Base-by-base conservation (phyloP, 2,888 invertebrate species). In the Noctua pronuba region DNA sequence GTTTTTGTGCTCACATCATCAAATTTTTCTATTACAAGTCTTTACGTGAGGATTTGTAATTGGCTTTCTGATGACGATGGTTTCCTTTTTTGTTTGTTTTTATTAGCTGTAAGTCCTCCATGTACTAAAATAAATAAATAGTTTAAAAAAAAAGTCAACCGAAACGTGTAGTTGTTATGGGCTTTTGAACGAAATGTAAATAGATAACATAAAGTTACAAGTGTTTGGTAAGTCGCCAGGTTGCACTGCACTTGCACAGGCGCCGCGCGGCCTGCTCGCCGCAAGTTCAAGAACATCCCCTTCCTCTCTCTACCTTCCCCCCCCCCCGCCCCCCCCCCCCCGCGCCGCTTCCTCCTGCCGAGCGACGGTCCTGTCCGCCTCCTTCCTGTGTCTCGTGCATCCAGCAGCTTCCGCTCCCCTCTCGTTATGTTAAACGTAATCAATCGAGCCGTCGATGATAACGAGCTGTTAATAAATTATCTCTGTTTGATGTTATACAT, bases 231-330 rank as follows among this genome's bases (percentile, higher is more conserved):
- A n/a, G 49, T 69, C 35, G 49, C 28, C 82, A 65, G 49, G 58
- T 60, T 66, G 52, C 35, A 46, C 46, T 60, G 60, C 52, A 13
- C 21, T 55, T 49, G 67, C 70, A 64, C 81, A 44, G 84, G 83
- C 89, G 90, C 87, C 85, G 86, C 73, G 84, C 87, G 44, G 86
- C 84, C 88, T 87, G 81, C 82, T 31, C 64, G 73, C 73, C 58
- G 85, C 92, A 92, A 93, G 92, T 93, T 93, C 93, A 93, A 92
- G 93, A 89, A 89, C 92, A 91, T 73, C 83, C 84, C 83, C 82
- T 80, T 7, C n/a, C n/a, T 5, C n/a, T 13, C 72, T 69, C n/a
- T n/a, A n/a, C n/a, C n/a, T n/a, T 73, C 83, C 84, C 83, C 82
- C 80, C 2, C n/a, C 2, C 75, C 78, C 46, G 65, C 73, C 49